A percentile compares a stretch with the other conserved stretches of the same genome.
Evolutionary conservation across 2,797 vertebrate species (phyloP).

Genomic region (Tangara arthus): DNA sequence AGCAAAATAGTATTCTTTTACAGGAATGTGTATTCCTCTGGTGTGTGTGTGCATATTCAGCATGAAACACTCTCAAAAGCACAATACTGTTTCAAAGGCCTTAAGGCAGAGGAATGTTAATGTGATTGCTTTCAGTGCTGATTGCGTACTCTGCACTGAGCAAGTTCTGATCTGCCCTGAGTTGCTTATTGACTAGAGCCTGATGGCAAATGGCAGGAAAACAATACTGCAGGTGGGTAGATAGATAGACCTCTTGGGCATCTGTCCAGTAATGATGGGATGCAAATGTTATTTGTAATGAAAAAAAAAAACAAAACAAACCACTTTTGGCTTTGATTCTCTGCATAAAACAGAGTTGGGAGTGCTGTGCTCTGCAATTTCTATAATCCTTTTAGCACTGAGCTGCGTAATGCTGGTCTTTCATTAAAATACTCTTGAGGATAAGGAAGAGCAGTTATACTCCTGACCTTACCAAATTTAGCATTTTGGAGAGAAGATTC

Average conservation of each 20-base stretch:
- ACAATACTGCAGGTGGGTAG: not conserved
- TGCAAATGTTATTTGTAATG: not conserved
- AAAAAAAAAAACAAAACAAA: not conserved
- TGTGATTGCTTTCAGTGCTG: not conserved
- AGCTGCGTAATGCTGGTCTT: constrained; percentile 32
- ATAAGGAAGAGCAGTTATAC: not conserved
- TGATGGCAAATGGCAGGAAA: constrained; percentile 19
- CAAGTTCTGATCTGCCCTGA: not conserved
- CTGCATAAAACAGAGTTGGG: not conserved
- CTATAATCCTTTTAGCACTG: constrained; percentile 50
- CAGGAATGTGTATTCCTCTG: not conserved
- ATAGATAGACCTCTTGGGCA: not conserved
- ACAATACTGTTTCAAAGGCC: not conserved
- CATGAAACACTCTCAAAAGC: not conserved
- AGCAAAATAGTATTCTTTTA: not conserved
- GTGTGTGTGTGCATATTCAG: not conserved
- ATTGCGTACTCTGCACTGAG: not conserved
- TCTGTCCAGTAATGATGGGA: not conserved
- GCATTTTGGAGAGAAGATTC: constrained; percentile 20
- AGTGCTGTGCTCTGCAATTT: constrained; percentile 21
- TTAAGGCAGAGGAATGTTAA: not conserved
- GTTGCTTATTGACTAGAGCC: not conserved
- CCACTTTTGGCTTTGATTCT: not conserved
- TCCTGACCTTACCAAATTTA: constrained; percentile 42
- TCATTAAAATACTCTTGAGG: constrained; percentile 31